phyloP scores from a whole-genome alignment of 2,797 vertebrate species.

The Anabacerthia variegaticeps region DNA sequence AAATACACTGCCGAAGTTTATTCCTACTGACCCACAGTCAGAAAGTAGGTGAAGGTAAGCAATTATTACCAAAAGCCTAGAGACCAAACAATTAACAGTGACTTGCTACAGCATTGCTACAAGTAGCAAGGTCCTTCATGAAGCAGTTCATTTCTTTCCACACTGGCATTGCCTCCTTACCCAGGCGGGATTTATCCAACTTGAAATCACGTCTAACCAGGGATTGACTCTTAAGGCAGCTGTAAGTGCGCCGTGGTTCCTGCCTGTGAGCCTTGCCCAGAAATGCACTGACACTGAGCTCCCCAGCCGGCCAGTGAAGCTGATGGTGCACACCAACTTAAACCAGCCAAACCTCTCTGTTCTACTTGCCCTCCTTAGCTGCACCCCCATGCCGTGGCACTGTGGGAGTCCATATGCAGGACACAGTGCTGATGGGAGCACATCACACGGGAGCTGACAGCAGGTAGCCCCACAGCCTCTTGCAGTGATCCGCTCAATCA shows the following conservation, averaged over 20 bases:
- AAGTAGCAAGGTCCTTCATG: not conserved
- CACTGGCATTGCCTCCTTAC: fast-evolving
- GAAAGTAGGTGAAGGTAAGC: not conserved
- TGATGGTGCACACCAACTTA: not conserved
- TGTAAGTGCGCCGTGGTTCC: not conserved
- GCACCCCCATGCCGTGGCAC: not conserved
- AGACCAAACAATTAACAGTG: not conserved
- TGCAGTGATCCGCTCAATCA: not conserved
- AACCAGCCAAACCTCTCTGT: not conserved
- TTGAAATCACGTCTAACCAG: not conserved
- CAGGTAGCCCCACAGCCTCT: not conserved
- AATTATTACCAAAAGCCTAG: not conserved
- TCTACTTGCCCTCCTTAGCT: not conserved
- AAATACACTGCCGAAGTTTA: not conserved
- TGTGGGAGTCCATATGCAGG: not conserved
- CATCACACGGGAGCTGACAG: not conserved
- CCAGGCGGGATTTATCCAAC: not conserved
- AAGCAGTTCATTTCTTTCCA: not conserved
- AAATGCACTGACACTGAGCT: fast-evolving
- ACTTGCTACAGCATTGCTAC: not conserved
- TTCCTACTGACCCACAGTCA: not conserved
- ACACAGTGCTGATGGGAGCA: not conserved
- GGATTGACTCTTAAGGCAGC: not conserved
- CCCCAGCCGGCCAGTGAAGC: not conserved
- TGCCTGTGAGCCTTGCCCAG: not conserved